Conservation (phyloP, 2,888 invertebrate species). For the Cyclophora albipunctata region DNA sequence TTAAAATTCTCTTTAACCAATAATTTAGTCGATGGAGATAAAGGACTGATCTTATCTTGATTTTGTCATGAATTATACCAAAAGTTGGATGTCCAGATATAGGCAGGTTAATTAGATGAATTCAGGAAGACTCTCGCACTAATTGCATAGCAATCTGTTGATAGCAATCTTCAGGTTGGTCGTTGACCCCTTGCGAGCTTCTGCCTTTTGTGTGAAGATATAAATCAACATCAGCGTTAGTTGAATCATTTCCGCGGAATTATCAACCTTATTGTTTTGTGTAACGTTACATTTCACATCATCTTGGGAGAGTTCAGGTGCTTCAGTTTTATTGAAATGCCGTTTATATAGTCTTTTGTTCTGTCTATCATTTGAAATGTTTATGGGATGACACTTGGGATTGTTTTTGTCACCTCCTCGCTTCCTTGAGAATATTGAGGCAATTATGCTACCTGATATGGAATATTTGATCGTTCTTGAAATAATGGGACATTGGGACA, state of each 20-base stretch:
- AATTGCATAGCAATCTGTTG: constrained; percentile 50
- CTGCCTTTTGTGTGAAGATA: constrained; percentile 34
- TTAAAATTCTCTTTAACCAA: background rate
- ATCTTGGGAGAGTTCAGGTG: constrained; percentile 5
- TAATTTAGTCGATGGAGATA: no score
- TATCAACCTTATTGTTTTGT: constrained; percentile 29
- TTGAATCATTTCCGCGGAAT: constrained; percentile 13
- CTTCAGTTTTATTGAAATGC: constrained; percentile 16
- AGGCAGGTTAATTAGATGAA: constrained; percentile 1
- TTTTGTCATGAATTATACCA: no score
- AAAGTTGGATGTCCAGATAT: no score
- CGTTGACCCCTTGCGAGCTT: constrained; percentile 57
- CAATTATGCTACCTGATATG: background rate
- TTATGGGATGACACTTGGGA: constrained; percentile 14
- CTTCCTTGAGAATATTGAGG: constrained; percentile 40
- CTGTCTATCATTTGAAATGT: constrained; percentile 23
- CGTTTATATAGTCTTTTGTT: constrained; percentile 31
- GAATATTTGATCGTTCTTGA: no score
- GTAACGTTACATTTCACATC: constrained; percentile 15
- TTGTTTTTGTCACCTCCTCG: constrained; percentile 25
- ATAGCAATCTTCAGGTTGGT: constrained; percentile 49
- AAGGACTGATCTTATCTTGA: no score
- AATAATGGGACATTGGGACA: no score
- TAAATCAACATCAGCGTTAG: constrained; percentile 15
- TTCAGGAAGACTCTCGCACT: constrained; percentile 46